Conservation (phyloP, 2,888 invertebrate species). For the Mimachlamys varia region DNA sequence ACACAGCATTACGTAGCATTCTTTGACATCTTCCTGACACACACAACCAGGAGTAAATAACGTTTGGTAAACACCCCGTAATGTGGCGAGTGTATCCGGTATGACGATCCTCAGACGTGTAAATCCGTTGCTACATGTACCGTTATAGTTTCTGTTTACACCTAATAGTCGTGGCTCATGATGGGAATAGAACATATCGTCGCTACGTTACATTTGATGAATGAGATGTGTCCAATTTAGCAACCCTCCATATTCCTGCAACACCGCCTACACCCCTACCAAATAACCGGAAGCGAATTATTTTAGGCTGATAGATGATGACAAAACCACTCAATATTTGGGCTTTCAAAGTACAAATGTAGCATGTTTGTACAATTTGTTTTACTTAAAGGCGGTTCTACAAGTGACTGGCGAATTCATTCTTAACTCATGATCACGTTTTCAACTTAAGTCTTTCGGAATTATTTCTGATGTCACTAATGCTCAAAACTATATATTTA, state of each 20-base stretch:
- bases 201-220: not conserved
- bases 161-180: not conserved
- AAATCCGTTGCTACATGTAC: not conserved
- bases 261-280: not conserved
- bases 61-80: not conserved
- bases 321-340: too few relatives aligned
- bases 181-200: not conserved
- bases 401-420: too few relatives aligned
- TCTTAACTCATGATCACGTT: too few relatives aligned
- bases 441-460: too few relatives aligned
- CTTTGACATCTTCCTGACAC: not conserved
- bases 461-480: too few relatives aligned
- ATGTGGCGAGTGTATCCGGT: not conserved
- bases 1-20: not conserved
- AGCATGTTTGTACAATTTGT: too few relatives aligned
- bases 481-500: too few relatives aligned
- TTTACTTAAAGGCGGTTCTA: too few relatives aligned
- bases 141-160: not conserved
- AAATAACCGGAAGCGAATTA: not conserved
- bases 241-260: too few relatives aligned
- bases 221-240: not conserved
- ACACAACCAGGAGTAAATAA: not conserved
- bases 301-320: too few relatives aligned
- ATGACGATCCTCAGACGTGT: not conserved
- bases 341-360: too few relatives aligned